Evolutionary conservation across 2,888 invertebrate species (phyloP).

Genomic region (Aphidoletes aphidimyza): DNA sequence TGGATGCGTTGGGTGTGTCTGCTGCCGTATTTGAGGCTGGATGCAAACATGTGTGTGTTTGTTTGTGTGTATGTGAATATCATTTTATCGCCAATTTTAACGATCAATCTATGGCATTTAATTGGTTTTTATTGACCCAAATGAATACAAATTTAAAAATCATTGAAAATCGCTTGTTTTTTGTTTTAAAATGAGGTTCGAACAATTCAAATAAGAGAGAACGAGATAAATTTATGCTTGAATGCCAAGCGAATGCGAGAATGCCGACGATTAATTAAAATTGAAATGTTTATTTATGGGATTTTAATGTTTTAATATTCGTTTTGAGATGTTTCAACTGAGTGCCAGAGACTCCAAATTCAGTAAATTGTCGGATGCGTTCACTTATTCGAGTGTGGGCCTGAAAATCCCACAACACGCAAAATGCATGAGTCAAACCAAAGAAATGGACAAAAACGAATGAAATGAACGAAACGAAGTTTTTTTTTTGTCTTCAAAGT

Average conservation of each 20-base stretch:
- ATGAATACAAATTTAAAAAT: constrained; percentile 57
- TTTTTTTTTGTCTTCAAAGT: too few species aligned
- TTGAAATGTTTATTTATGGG: constrained; percentile 47
- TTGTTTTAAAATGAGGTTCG: neutral
- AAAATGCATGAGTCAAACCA: neutral
- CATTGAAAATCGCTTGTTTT: neutral
- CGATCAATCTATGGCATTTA: constrained; percentile 58
- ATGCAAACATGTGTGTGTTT: constrained; percentile 3
- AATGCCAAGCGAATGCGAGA: constrained; percentile 8
- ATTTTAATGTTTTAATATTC: constrained; percentile 53
- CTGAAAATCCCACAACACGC: neutral
- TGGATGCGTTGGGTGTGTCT: neutral
- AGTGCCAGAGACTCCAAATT: neutral
- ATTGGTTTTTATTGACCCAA: constrained; percentile 58
- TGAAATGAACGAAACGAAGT: too few species aligned
- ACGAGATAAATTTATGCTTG: neutral
- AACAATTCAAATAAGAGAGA: neutral
- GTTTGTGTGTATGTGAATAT: too few species aligned
- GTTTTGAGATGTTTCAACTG: constrained; percentile 27
- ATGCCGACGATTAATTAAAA: constrained; percentile 44
- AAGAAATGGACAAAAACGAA: constrained; percentile 9
- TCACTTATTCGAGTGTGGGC: neutral
- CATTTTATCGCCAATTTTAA: constrained; percentile 55
- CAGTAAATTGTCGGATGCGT: constrained; percentile 22
- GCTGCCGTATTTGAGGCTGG: neutral